A percentile compares a stretch with the other conserved stretches of the same genome.
These are phyloP conservation scores for Stenoptilia bipunctidactyla DNA, from an alignment of 2,888 invertebrate genomes.

Conservation along the genomic window DNA sequence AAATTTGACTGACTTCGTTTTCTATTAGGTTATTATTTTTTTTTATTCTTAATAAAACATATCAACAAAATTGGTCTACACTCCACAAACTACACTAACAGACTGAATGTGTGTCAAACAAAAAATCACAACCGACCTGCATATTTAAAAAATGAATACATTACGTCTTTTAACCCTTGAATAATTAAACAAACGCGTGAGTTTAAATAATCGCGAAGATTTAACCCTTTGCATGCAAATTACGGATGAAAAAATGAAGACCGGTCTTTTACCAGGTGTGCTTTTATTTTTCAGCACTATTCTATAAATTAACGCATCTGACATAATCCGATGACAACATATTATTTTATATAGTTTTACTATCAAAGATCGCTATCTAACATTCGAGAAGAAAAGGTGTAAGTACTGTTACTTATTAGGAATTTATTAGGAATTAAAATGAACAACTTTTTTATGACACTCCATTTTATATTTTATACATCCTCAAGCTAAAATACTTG, in stretches of 20 bases:
- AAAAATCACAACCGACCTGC: slow-evolving; percentile 37
- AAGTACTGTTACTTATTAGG: no score
- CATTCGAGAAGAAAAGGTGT: no score
- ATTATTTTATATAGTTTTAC: no score
- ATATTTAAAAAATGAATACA: slow-evolving; percentile 48
- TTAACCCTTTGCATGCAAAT: slow-evolving; percentile 67
- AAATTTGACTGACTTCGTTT: no score
- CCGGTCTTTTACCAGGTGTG: slow-evolving; percentile 52
- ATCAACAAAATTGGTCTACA: slow-evolving; percentile 25
- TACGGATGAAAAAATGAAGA: slow-evolving; percentile 46
- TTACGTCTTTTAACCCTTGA: slow-evolving; percentile 53
- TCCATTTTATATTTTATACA: no score
- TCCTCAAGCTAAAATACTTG: not conserved
- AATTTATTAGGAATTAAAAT: no score
- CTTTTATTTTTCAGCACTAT: slow-evolving; percentile 44
- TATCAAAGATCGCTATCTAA: no score
- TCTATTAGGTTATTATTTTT: slow-evolving; percentile 15
- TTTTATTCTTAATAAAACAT: slow-evolving; percentile 2
- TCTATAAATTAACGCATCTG: no score
- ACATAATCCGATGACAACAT: no score
- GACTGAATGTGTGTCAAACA: slow-evolving; percentile 40
- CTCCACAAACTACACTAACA: slow-evolving; percentile 40
- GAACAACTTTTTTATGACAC: no score
- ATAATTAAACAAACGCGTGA: slow-evolving; percentile 70
- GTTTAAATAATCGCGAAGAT: slow-evolving; percentile 62